Conservation (phyloP, 2,113 vertebrate genomes). For the Chionis minor region DNA sequence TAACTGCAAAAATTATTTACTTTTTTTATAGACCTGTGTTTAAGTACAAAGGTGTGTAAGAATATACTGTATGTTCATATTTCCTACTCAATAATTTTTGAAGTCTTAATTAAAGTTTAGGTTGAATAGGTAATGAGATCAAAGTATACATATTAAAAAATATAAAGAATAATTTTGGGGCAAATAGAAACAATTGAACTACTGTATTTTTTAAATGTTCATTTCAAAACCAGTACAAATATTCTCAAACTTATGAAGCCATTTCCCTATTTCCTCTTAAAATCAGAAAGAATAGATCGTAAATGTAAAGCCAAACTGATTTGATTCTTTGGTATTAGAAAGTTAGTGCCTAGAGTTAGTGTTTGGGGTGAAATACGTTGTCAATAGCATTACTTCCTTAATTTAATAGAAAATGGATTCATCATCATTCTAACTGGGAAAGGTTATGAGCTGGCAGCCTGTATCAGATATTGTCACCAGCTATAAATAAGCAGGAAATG, state of each 20-base stretch:
- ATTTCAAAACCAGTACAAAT: not conserved
- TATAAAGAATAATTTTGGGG: not conserved
- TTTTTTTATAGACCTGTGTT: not conserved
- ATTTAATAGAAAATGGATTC: not conserved
- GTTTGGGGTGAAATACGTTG: not conserved
- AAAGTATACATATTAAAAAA: not conserved
- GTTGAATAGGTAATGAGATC: not conserved
- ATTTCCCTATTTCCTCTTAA: not conserved
- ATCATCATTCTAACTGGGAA: not conserved
- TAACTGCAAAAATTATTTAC: not conserved
- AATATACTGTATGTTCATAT: fast-evolving
- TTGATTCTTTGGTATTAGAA: not conserved
- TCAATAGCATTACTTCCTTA: not conserved
- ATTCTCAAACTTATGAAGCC: not conserved
- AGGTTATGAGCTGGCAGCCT: not conserved
- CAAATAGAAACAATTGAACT: not conserved
- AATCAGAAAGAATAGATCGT: not conserved
- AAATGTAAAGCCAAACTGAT: not conserved
- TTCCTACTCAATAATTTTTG: not conserved
- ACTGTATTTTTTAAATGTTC: not conserved
- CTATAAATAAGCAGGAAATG: not conserved
- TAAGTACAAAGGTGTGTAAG: not conserved
- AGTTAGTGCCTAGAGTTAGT: not conserved
- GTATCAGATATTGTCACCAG: not conserved
- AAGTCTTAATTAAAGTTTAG: not conserved